Base-by-base conservation (phyloP, 2,888 invertebrate genomes). In the Lasioglossum leucozonium region DNA sequence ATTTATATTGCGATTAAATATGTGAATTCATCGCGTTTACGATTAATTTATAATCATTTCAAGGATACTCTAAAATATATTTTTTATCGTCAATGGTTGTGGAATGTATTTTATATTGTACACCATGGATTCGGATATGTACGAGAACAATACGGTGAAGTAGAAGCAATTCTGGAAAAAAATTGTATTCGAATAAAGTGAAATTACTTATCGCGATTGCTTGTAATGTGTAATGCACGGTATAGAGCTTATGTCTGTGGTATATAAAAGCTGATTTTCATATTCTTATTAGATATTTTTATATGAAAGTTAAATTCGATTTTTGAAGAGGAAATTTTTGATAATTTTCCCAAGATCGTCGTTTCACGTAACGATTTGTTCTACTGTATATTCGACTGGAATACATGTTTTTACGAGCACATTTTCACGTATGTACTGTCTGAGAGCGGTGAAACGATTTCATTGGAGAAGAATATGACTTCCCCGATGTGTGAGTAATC, bases 1-100 rank as follows among this genome's bases (percentile, higher is more conserved):
- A 62, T 86, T 86, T 83, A 77, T 69, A 51, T n/a, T 84, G 72
- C 71, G 40, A 85, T 87, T 87, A 71, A 75, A 75, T 58, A 79
- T 78, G 51, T 74, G 51, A 81, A 71, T 69, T 0, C 74, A 82
- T 67, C 77, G 74, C 65, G 74, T 76, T 84, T 82, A 77, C 72
- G 4, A 44, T 83, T 86, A 73, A 72, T 77, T 80, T 78, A 37
- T 74, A 47, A 77, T 72, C 22, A 72, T 65, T 77, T 80, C 47
- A 58, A 67, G n/a, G 16, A 67, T 69, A 79, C 42, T 26, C 79
- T 75, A 62, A 65, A 65, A 30, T 79, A 44, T 77, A 79, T 47
- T 77, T 82, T 75, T 74, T 77, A 67, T 81, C 81, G 37, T 47
- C 62, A 73, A 47, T 58, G 77, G 69, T 78, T 72, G 44, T 34